Evolutionary conservation across 2,888 invertebrate genomes (phyloP).

Genomic region (Gisinianus flammeolus): DNA sequence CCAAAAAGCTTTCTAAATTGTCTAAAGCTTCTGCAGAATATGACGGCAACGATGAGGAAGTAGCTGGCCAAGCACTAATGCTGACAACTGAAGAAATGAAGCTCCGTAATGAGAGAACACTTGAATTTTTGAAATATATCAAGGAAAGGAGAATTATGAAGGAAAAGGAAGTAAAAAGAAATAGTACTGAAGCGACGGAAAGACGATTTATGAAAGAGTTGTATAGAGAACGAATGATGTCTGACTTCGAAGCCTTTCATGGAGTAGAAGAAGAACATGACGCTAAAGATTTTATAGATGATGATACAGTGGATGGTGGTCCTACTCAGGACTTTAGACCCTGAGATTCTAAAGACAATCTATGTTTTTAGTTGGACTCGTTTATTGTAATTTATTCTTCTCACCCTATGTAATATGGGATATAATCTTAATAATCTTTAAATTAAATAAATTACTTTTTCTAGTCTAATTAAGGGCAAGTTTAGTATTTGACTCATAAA

Average conservation of each 20-base stretch:
- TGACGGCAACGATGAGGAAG: not conserved
- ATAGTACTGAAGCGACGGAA: conserved; percentile 12
- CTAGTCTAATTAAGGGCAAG: too few relatives aligned
- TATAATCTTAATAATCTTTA: too few relatives aligned
- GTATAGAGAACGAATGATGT: not conserved
- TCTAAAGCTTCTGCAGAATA: not conserved
- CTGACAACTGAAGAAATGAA: not conserved
- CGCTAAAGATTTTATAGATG: not conserved
- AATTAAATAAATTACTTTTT: too few relatives aligned
- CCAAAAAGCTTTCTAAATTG: not conserved
- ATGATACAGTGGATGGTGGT: too few relatives aligned
- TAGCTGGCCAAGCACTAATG: not conserved
- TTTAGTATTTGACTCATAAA: too few relatives aligned
- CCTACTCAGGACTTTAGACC: too few relatives aligned
- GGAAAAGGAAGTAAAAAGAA: conserved; percentile 39
- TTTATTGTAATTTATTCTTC: too few relatives aligned
- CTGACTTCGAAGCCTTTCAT: not conserved
- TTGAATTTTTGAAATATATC: conserved; percentile 22
- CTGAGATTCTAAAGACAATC: too few relatives aligned
- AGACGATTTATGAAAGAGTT: not conserved
- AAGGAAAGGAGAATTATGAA: conserved; percentile 13
- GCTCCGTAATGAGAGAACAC: not conserved
- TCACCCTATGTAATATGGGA: too few relatives aligned
- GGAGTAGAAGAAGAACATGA: conserved; percentile 1
- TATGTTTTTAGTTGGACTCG: too few relatives aligned